Conservation (phyloP, 2,888 invertebrate genomes). For the Ophion obscuratus region DNA sequence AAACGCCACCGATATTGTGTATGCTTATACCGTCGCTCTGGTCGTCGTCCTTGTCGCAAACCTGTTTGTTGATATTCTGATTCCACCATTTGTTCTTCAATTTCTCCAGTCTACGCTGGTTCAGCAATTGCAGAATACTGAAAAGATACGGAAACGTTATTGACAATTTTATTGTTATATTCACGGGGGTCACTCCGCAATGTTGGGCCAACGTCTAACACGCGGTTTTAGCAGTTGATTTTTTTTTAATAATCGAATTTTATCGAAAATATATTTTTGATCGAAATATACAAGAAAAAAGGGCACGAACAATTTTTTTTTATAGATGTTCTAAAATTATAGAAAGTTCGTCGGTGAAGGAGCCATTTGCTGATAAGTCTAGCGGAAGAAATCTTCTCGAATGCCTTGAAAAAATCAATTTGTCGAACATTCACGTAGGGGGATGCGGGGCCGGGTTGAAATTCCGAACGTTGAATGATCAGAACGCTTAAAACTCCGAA, state of each 20-base stretch:
- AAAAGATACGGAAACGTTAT: constrained; percentile 18
- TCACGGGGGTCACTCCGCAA: neutral
- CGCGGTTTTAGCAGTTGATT: neutral
- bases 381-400: too few species aligned
- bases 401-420: too few species aligned
- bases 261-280: too few species aligned
- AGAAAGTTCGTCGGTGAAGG: too few species aligned
- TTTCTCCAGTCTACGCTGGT: constrained; percentile 95
- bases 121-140: constrained; percentile 96
- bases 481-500: too few species aligned
- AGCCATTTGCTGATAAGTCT: too few species aligned
- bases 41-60: constrained; percentile 94
- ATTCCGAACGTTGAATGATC: too few species aligned
- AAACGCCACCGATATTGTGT: constrained; percentile 98
- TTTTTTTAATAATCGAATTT: neutral
- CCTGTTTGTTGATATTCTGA: constrained; percentile 90
- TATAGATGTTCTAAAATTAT: too few species aligned
- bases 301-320: too few species aligned
- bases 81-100: constrained; percentile 99
- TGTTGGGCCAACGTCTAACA: neutral
- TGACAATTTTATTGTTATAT: constrained; percentile 28
- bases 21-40: constrained; percentile 99
- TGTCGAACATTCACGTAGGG: too few species aligned
- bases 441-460: too few species aligned
- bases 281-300: too few species aligned